Base-by-base conservation (phyloP, 2,888 invertebrate species). In the Microctonus aethiopoides region DNA sequence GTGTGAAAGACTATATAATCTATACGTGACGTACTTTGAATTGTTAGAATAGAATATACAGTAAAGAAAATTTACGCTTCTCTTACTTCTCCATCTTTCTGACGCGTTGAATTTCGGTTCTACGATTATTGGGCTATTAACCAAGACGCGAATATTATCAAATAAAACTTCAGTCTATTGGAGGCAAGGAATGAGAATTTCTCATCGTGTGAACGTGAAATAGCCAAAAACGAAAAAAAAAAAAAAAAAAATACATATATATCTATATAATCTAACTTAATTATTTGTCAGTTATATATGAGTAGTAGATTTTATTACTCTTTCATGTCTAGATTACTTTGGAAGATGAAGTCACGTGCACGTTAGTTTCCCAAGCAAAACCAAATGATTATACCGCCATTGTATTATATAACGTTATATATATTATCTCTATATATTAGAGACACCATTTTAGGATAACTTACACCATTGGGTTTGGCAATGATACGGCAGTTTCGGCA, bases 401-500 rank as follows among this genome's bases (percentile, higher is more conserved):
- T 68, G 71, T 67, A 66, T 66, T 69, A n/a, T 67, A 66, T 66
- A 69, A n/a, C 0, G 36, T 36, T 7, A 16, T 36, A 16, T 36
- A 20, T 46, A 46, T 46, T 20, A 36, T 56, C 29, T 7, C 39
- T 22, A 9, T 16, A 22, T 22, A 39, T 41, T 20, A 9, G 26
- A 5, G 29, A 4, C 29, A 16, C 20, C 22, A 13, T 24, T 16
- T 39, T 39, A 20, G 11, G 39, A 51, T 20, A 22, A 60, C 9
- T 67, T 64, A 46, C 26, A 11, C 34, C 67, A 46, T 68, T 70
- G 67, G 70, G 60, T 72, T 67, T 63, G 70, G 74, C 71, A 73
- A 75, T 76, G 77, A 78, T 75, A 77, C 74, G 76, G 74, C 73
- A 77, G 75, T 76, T 75, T 75, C 69, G 68, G 72, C 71, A 13